Evolutionary conservation across 2,888 invertebrate species (phyloP), one percentile per base, ranked within the genome.

Genomic region (Tortrix viridana): DNA sequence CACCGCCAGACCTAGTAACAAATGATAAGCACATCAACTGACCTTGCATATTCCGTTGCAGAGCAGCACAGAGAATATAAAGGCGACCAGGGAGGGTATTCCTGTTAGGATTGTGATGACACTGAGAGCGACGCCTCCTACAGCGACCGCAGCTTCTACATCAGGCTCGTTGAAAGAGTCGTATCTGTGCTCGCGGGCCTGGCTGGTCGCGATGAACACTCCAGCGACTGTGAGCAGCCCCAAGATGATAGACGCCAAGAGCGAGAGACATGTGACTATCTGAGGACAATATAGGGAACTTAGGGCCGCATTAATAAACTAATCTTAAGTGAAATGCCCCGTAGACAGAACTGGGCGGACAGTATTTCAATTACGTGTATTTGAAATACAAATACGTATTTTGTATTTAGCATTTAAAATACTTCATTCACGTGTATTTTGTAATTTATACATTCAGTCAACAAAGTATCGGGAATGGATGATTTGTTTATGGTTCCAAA

Each of bases 41-140:
- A 63, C 63, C 14, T 63, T 63, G 16, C 63, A 52, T n/a, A 63
- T 63, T 1, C 63, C 63, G 48, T 63, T 63, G 58, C 63, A 63
- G 5, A 63, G 47, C n/a, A 63, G 32, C 20, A 63, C 63, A 0
- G 63, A 63, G 53, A 63, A 63, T 20, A 43, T 53, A 43, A 63
- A 63, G 3, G 43, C 58, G 7, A 63, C 43, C 5, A 58, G 16
- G 0, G 47, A 53, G 9, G 58, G 32, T 16, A 58, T 9, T 7
- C 20, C 32, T 14, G 43, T 6, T 12, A 58, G 7, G 0, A 20
- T 5, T 9, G 41, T 18, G n/a, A 58, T 3, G 22, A 23, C 19
- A 7, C 57, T 26, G 0, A 18, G 1, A 4, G 53, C 52, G 14
- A 58, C 4, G 0, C 52, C 47, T 1, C 46, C 56, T 1, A 32